Percentiles rank a stretch among this genome's conserved stretches.
Conservation (phyloP, 2,113 vertebrate species). For the Mystacornis crossleyi region DNA sequence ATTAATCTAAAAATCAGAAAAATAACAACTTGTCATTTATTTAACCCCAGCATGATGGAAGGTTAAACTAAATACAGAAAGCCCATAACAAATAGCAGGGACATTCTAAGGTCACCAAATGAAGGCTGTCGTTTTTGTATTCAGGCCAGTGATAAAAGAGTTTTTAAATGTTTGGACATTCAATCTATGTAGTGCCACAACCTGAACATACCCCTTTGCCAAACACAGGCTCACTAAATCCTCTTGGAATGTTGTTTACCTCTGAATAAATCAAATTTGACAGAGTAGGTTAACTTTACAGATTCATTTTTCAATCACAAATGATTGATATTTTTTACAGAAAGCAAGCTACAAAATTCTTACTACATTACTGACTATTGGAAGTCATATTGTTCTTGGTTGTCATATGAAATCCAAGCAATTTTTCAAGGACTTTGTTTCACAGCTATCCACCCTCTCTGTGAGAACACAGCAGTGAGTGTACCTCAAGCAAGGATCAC, state of each 20-base stretch:
- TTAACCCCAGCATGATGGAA: conserved; percentile 73
- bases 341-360: conserved; percentile 76
- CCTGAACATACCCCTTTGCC: conserved; percentile 79
- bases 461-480: background rate
- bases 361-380: conserved; percentile 60
- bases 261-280: conserved; percentile 82
- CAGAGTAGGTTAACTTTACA: conserved; percentile 80
- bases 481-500: conserved; percentile 38
- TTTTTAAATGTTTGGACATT: conserved; percentile 82
- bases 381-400: conserved; percentile 72
- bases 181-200: conserved; percentile 76
- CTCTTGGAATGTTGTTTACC: conserved; percentile 83
- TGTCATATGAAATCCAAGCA: conserved; percentile 67
- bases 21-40: conserved; percentile 78
- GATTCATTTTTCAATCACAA: conserved; percentile 80
- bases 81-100: conserved; percentile 76
- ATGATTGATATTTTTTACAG: conserved; percentile 80
- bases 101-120: conserved; percentile 77
- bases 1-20: conserved; percentile 76
- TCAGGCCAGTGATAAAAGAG: conserved; percentile 77
- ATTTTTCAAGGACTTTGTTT: conserved; percentile 72
- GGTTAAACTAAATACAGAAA: conserved; percentile 74
- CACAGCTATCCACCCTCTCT: background rate
- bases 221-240: conserved; percentile 80
- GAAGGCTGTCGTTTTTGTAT: conserved; percentile 79